Conservation (phyloP, 2,797 vertebrate species). For the Crocodylus rhombifer region DNA sequence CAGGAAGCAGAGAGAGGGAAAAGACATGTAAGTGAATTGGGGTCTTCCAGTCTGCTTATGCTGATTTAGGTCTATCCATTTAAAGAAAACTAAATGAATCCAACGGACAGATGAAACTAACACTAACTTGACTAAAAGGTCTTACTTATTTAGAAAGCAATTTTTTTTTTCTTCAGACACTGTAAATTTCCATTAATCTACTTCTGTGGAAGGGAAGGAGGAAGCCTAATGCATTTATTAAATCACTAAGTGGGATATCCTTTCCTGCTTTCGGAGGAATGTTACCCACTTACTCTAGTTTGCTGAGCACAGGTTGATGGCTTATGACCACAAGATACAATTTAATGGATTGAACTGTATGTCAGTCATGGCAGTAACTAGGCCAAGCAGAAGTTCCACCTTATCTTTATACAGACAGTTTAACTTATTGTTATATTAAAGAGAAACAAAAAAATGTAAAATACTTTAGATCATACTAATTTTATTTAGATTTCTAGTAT, state of each 20-base stretch:
- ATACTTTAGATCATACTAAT: background rate
- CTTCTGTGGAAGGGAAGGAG: background rate
- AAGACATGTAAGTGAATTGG: background rate
- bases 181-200: conserved; percentile 1
- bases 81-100: conserved; percentile 9
- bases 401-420: conserved; percentile 51
- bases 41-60: background rate
- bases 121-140: background rate
- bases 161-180: background rate
- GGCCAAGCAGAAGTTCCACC: conserved; percentile 29
- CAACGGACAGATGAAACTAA: background rate
- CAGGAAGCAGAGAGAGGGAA: background rate
- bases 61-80: conserved; percentile 17
- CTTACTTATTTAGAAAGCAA: background rate
- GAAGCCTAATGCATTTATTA: conserved; percentile 40
- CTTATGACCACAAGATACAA: conserved; percentile 62
- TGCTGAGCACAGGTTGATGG: conserved; percentile 42
- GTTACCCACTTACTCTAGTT: conserved; percentile 16
- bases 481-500: conserved; percentile 55
- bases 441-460: background rate
- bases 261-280: background rate
- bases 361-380: conserved; percentile 70
- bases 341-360: conserved; percentile 66
- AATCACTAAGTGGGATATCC: background rate
- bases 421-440: conserved; percentile 50